These are phyloP conservation scores for Anhinga anhinga DNA, from an alignment of 2,113 vertebrate genomes.

Conservation along the genomic window DNA sequence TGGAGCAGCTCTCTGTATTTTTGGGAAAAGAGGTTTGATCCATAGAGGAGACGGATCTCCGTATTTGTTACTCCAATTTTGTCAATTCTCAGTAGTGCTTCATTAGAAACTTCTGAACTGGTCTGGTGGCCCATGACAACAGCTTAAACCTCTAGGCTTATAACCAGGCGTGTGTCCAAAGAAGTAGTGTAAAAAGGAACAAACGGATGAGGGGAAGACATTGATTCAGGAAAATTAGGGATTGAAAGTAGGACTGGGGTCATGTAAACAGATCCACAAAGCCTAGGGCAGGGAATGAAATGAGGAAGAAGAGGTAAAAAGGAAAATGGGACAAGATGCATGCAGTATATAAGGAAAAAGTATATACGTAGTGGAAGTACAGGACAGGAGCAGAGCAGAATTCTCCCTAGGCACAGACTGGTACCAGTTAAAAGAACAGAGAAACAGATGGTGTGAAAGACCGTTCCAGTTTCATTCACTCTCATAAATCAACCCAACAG, in stretches of 20 bases:
- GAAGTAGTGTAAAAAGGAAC: neutral
- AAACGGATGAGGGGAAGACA: neutral
- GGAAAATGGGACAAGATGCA: neutral
- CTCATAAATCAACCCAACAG: neutral
- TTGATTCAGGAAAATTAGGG: neutral
- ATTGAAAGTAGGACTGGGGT: neutral
- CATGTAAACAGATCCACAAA: neutral
- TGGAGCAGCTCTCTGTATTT: neutral
- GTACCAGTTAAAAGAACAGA: neutral
- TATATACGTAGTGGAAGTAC: neutral
- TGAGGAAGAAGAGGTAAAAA: neutral
- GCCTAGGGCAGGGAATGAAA: neutral
- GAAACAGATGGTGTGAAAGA: neutral
- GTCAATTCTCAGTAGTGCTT: neutral
- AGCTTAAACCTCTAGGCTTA: neutral
- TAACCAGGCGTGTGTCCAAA: neutral
- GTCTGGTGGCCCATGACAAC: neutral
- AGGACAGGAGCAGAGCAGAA: neutral
- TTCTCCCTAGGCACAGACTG: neutral
- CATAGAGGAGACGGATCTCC: neutral
- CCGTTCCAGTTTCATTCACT: neutral
- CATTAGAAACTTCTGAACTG: neutral
- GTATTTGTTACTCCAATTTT: neutral
- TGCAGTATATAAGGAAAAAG: neutral
- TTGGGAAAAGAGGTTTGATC: neutral